These are phyloP conservation scores for Conus betulinus DNA, from an alignment of 1,140 invertebrate species.

Conservation along the genomic window DNA sequence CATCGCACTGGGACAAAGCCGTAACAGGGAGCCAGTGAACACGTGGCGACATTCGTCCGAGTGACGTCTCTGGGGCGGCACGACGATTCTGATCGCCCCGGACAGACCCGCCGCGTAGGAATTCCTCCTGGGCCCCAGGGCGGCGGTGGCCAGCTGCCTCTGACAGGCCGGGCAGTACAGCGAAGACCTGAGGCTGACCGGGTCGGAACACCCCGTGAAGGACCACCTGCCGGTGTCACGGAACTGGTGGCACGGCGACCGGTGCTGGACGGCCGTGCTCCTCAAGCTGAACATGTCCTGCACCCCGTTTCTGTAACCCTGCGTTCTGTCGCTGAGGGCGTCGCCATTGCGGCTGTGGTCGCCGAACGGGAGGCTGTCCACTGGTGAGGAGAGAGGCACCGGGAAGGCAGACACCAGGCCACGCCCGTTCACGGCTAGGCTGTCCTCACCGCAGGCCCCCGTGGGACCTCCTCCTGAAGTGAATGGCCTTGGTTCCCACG, in stretches of 20 bases:
- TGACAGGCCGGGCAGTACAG: neutral
- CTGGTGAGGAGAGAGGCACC: neutral
- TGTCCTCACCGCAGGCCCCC: neutral
- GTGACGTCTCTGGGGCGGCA: constrained; percentile 15
- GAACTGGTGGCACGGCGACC: neutral
- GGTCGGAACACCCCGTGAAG: neutral
- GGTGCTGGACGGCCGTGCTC: too few species aligned
- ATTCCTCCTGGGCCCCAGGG: constrained; percentile 3
- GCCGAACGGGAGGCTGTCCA: neutral
- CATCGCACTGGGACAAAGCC: neutral
- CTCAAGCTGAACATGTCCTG: neutral
- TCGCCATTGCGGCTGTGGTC: neutral
- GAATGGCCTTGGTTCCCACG: neutral
- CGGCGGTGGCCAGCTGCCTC: neutral
- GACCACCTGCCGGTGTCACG: neutral
- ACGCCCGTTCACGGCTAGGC: neutral
- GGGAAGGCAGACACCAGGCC: neutral
- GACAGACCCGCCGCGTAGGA: constrained; percentile 8
- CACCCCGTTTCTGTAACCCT: neutral
- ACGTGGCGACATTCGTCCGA: neutral
- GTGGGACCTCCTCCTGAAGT: neutral
- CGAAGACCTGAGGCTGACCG: neutral
- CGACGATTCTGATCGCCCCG: neutral
- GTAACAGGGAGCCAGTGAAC: neutral
- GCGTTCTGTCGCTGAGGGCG: neutral